Conservation (phyloP, 2,888 invertebrate genomes). For the Dione juno region DNA sequence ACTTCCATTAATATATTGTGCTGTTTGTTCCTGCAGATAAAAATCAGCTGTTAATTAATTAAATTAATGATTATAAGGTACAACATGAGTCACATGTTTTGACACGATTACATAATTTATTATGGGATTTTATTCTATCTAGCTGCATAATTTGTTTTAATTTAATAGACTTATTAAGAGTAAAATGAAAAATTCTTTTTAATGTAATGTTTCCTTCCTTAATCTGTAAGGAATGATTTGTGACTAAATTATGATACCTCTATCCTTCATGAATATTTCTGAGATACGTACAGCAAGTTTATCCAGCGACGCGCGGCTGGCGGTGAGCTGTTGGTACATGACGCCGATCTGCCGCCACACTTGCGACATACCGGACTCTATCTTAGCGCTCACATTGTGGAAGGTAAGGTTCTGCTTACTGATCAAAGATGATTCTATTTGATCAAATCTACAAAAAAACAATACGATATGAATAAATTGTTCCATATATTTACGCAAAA, state of each 20-base stretch:
- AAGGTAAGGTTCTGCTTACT: conserved; percentile 88
- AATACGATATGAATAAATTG: too few species aligned
- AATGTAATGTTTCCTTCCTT: too few species aligned
- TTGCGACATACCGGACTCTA: conserved; percentile 91
- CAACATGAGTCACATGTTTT: conserved; percentile 23
- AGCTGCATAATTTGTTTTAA: background rate
- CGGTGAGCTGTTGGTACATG: conserved; percentile 92
- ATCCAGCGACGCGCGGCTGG: conserved; percentile 89
- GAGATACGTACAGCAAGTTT: conserved; percentile 79
- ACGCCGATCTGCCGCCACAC: conserved; percentile 96
- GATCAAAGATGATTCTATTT: conserved; percentile 87
- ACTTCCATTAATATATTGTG: conserved; percentile 91
- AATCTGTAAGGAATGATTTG: too few species aligned
- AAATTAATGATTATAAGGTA: conserved; percentile 26
- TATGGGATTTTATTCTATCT: background rate
- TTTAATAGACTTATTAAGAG: background rate
- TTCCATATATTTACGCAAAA: background rate
- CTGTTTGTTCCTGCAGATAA: conserved; percentile 87
- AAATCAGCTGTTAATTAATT: conserved; percentile 48
- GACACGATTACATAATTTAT: background rate
- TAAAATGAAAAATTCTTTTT: too few species aligned
- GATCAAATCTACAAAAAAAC: conserved; percentile 83
- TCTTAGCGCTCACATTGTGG: conserved; percentile 88
- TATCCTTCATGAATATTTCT: too few species aligned
- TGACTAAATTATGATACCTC: too few species aligned